Evolutionary conservation across 2,113 vertebrate species (phyloP).

Genomic region (Natator depressus): DNA sequence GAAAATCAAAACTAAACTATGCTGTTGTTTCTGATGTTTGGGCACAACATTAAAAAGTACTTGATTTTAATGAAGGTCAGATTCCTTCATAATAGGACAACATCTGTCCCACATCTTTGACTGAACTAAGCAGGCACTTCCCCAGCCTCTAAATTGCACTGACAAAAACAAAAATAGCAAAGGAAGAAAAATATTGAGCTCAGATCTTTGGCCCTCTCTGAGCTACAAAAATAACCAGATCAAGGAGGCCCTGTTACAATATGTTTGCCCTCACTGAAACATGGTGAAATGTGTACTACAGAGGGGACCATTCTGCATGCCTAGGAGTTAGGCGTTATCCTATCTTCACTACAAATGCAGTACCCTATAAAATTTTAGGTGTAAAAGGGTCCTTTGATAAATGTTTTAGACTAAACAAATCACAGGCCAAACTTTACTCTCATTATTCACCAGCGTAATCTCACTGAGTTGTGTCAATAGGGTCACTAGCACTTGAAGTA

Average conservation of each 20-base stretch:
- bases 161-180: background rate
- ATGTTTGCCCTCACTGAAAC: background rate
- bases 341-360: background rate
- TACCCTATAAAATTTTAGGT: background rate
- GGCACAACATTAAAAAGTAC: conserved; percentile 62
- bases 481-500: background rate
- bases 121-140: conserved; percentile 37
- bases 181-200: background rate
- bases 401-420: background rate
- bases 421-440: background rate
- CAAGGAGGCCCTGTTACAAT: background rate
- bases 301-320: background rate
- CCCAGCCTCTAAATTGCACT: background rate
- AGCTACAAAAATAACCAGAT: background rate
- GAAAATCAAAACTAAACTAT: conserved; percentile 30
- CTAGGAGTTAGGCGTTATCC: background rate
- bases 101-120: conserved; percentile 63
- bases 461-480: background rate
- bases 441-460: background rate
- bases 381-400: background rate
- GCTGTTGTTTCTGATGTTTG: conserved; percentile 52
- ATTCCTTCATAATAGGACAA: conserved; percentile 68
- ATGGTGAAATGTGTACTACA: background rate
- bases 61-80: conserved; percentile 71
- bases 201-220: background rate